phyloP scores from a whole-genome alignment of 2,888 invertebrate species.

The Netelia fuscicornis region DNA sequence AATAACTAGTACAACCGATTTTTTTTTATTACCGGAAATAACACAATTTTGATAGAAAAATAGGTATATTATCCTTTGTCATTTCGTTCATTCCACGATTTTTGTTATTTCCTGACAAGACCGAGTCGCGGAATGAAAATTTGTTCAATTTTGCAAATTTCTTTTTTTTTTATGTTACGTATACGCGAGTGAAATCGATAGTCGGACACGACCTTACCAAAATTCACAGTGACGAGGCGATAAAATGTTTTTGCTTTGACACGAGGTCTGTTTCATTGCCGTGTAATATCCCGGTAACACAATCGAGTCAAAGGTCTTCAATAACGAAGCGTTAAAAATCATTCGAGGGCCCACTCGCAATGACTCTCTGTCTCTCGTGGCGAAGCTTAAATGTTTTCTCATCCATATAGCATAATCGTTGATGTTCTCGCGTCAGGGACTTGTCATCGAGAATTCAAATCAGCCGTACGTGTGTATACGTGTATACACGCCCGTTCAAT shows the following conservation, averaged over 20 bases:
- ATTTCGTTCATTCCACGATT: no score
- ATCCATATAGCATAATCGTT: conserved; percentile 12
- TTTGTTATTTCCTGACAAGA: no score
- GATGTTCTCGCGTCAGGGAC: conserved; percentile 39
- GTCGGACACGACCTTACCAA: neutral
- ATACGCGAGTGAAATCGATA: neutral
- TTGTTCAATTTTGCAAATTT: no score
- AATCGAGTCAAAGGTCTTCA: conserved; percentile 63
- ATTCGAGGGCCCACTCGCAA: neutral
- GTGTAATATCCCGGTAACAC: conserved; percentile 9
- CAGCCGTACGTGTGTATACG: neutral
- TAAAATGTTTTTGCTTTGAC: conserved; percentile 17
- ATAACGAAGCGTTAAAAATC: conserved; percentile 58
- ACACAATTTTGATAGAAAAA: no score
- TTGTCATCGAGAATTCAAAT: conserved; percentile 50
- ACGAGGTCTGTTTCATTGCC: conserved; percentile 33
- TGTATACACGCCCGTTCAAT: conserved; percentile 74
- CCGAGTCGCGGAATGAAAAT: no score
- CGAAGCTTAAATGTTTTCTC: conserved; percentile 16
- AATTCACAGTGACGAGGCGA: conserved; percentile 18
- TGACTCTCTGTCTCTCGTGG: neutral
- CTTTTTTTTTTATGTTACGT: no score
- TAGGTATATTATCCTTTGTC: no score
- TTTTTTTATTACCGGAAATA: neutral
- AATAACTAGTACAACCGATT: neutral